Base-by-base conservation (phyloP, 1,140 invertebrate genomes). In the Stegodyphus mimosarum region DNA sequence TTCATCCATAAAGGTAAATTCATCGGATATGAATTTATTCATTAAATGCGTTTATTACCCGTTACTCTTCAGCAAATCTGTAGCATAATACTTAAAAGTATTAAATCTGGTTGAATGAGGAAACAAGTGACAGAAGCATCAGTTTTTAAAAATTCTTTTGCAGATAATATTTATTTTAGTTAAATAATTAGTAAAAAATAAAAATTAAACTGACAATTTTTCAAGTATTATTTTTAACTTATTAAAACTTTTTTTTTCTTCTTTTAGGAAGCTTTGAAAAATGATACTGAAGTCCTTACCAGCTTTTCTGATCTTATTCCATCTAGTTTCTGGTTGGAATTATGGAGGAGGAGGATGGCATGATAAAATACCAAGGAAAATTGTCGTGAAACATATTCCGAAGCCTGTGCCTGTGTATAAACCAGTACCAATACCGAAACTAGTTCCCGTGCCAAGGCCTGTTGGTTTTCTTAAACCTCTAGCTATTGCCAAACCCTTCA, bases 281-380 rank as follows among this genome's bases (percentile, higher is more conserved):
- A 51, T 18, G n/a, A n/a, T 52, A 7, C 83, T 78, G 11, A 69
- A 33, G 7, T 9, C 69, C 50, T 6, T 86, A 53, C 52, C 83
- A 72, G 18, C 52, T 1, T 17, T 78, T n/a, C 11, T 78, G 11
- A 17, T 86, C n/a, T 49, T 86, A 9, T 52, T 71, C 17, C 83
- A 78, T 17, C 6, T 53, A 50, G 75, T 72, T 64, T 71, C 52
- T 63, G 75, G 15, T 2, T 71, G 50, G 67, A 77, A 86, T 66
- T 84, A 84, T 18, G 80, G 80, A 52, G 88, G 88, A 17, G 88
- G 87, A 48, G 87, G 87, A 60, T 81, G 79, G 75, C 66, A 87
- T 4, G 74, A 83, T 7, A 63, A 80, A n/a, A 76, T 74, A 11
- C 85, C 85, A 1, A 69, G 60, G 51, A 87, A 87, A 51, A 77